phyloP scores from a whole-genome alignment of 2,113 vertebrate genomes.

The Hyaena hyaena region DNA sequence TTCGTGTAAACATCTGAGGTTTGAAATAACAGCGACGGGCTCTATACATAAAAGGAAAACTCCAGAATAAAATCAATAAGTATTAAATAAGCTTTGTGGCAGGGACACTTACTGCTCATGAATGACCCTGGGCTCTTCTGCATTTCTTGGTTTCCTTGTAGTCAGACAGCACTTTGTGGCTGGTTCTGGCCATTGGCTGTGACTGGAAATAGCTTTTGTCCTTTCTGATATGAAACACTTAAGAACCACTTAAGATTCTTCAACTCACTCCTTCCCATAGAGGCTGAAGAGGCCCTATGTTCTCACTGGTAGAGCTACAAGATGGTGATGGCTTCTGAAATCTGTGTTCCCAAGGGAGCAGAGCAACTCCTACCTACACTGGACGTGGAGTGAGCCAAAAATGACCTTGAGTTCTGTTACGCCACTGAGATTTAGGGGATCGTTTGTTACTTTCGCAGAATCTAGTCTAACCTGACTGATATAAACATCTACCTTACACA shows the following conservation, averaged over 20 bases:
- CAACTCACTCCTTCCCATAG: background rate
- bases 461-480: background rate
- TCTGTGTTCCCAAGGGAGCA: background rate
- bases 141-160: background rate
- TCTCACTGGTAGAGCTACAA: background rate
- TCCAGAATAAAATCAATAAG: background rate
- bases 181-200: background rate
- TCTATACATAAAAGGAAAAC: constrained; percentile 30
- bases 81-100: background rate
- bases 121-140: background rate
- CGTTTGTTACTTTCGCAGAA: background rate
- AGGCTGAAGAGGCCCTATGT: background rate
- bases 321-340: background rate
- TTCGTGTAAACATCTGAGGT: background rate
- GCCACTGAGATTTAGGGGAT: background rate
- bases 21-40: background rate
- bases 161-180: background rate
- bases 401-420: background rate
- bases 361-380: background rate
- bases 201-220: background rate
- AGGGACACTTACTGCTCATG: background rate
- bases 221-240: background rate
- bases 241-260: background rate
- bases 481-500: background rate
- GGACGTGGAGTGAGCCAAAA: background rate